Percentiles rank a stretch among this genome's conserved stretches.
Conservation (phyloP, 2,888 invertebrate genomes). For the Bombylius discolor region DNA sequence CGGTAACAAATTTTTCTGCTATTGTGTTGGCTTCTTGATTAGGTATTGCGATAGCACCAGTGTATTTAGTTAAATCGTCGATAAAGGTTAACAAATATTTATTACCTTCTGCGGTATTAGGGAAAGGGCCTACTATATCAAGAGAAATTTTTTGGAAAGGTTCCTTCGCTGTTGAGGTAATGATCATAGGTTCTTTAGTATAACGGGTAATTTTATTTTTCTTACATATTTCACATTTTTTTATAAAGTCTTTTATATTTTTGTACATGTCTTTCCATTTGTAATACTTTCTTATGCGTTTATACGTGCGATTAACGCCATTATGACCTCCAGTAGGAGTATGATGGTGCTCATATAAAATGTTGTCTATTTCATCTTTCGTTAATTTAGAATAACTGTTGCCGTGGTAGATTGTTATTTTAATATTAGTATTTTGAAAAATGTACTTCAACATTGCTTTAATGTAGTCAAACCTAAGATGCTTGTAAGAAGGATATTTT, state of each 20-base stretch:
- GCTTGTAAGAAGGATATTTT: no score
- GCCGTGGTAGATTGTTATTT: no score
- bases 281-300: conserved; percentile 18
- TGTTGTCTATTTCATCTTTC: conserved; percentile 3
- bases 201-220: conserved; percentile 13
- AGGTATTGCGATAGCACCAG: conserved; percentile 17
- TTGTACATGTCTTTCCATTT: conserved; percentile 23
- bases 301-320: conserved; percentile 17
- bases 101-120: conserved; percentile 15
- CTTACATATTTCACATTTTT: conserved; percentile 18
- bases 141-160: conserved; percentile 21
- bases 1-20: conserved; percentile 14
- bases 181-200: neutral
- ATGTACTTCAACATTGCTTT: no score
- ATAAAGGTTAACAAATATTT: conserved; percentile 19
- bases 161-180: no score
- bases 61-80: conserved; percentile 21
- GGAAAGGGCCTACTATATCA: conserved; percentile 22
- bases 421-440: no score
- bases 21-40: conserved; percentile 24
- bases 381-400: no score
- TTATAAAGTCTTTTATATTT: conserved; percentile 22
- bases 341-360: conserved; percentile 13
- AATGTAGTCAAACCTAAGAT: no score
- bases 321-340: conserved; percentile 14